Evolutionary conservation across 2,797 vertebrate species (phyloP), one percentile per base, ranked within the genome.

Genomic region (Streptopelia turtur): DNA sequence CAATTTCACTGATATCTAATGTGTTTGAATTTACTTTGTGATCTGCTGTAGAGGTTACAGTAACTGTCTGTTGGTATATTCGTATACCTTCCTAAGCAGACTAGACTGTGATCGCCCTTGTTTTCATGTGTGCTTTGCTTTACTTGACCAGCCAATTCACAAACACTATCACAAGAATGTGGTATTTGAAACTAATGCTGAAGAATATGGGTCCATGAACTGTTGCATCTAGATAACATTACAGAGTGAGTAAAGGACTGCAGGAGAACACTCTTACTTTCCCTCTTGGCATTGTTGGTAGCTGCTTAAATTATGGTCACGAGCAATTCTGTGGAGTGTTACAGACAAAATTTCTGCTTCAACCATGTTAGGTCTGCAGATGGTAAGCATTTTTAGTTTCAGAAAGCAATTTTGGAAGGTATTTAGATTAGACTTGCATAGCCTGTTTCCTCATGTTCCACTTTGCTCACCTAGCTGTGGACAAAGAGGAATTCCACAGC

Each of bases 31-130:
- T 86, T 57, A 61, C 41, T 75, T 53, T 30, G 7, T 56, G 39
- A 57, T 49, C 43, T 5, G 7, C n/a, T 52, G 47, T 27, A 52
- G 57, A 37, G 13, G n/a, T 84, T 61, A 28, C 41, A 66, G 37
- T 55, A 83, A 69, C 13, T 91, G 85, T 72, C 27, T 87, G 6
- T 52, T 49, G 41, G 6, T 63, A 8, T 69, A 20, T 72, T 92
- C 0, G 0, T 56, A 1, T 33, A 60, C 11, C 9, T 25, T 74
- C n/a, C 45, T 61, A 45, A 76, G 45, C 77, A 53, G 16, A 9
- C 16, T 50, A 23, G 56, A 4, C 25, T 61, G 12, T 28, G 30
- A 6, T 79, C 27, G 20, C 27, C 24, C 6, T n/a, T 81, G 35
- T 57, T 39, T 41, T 27, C 10, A 5, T 2, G 1, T 43, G 8